Conservation (phyloP, 2,888 invertebrate species). For the Eristalinus sepulchralis region DNA sequence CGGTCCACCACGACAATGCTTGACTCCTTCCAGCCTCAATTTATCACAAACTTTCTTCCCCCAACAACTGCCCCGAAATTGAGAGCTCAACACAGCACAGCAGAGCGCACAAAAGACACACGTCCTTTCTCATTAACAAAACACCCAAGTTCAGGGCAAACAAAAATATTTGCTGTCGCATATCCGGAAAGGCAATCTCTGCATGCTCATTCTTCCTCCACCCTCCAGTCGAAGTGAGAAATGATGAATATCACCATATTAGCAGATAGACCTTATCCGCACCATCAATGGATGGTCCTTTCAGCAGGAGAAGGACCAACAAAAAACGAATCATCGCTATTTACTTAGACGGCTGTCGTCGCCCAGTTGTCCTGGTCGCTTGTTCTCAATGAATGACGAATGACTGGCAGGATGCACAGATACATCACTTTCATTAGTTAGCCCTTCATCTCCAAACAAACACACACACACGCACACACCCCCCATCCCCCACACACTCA, state of each 20-base stretch:
- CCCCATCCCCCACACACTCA: neutral
- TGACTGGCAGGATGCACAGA: constrained; percentile 48
- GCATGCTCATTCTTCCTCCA: neutral
- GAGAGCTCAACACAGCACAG: too few species aligned
- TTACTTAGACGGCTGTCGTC: constrained; percentile 32
- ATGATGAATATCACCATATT: constrained; percentile 55
- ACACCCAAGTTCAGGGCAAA: neutral
- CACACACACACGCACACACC: neutral
- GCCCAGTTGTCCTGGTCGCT: constrained; percentile 10
- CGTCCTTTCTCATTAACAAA: neutral
- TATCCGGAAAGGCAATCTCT: neutral
- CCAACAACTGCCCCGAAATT: too few species aligned
- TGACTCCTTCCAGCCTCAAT: too few species aligned
- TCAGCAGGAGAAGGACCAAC: constrained; percentile 6
- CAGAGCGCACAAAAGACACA: too few species aligned
- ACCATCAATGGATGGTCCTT: neutral
- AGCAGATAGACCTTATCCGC: constrained; percentile 40
- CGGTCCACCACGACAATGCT: too few species aligned
- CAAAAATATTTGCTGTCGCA: neutral
- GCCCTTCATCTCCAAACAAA: neutral
- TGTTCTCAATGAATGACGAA: constrained; percentile 48
- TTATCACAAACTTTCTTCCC: too few species aligned
- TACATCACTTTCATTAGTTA: constrained; percentile 45
- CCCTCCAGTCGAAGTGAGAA: constrained; percentile 23
- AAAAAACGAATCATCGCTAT: constrained; percentile 42